Percentiles rank a stretch among this genome's conserved stretches.
Conservation (phyloP, 2,113 vertebrate species). For the Paraplagusia blochii region DNA sequence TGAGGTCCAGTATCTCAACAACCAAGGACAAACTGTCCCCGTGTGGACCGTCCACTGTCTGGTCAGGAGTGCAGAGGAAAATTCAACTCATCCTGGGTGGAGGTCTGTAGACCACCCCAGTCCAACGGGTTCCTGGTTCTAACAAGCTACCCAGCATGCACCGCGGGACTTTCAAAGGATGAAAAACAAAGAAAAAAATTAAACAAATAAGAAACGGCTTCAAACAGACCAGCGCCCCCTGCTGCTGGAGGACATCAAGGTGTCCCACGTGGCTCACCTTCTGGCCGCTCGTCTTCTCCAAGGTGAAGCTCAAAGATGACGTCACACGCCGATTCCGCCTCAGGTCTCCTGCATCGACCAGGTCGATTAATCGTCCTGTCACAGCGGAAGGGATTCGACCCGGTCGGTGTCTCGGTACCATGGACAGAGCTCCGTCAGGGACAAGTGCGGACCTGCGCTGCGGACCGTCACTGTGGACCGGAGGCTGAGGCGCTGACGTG, state of each 20-base stretch:
- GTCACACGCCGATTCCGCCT: constrained; percentile 9
- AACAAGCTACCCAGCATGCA: no score
- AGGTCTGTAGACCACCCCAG: no score
- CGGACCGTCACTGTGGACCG: constrained; percentile 36
- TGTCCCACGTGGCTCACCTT: constrained; percentile 48
- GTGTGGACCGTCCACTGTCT: no score
- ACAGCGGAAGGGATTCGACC: constrained; percentile 31
- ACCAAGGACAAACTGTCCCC: no score
- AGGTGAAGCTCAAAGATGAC: constrained; percentile 63
- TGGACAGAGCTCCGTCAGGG: constrained; percentile 25
- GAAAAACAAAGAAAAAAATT: no score
- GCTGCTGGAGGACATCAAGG: neutral
- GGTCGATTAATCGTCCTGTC: neutral
- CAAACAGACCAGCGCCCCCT: no score
- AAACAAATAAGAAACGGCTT: neutral
- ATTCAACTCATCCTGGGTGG: no score
- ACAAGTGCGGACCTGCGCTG: constrained; percentile 10
- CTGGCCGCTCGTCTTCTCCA: constrained; percentile 27
- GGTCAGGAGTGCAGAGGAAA: no score
- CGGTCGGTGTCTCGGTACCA: constrained; percentile 9
- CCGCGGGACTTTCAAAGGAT: no score
- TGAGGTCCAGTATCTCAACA: no score
- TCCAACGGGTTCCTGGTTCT: no score
- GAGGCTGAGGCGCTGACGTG: constrained; percentile 24
- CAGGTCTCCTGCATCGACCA: no score